Percentiles rank a stretch among this genome's conserved stretches.
phyloP scores from a whole-genome alignment of 2,797 vertebrate species.

The Novumbra hubbsi region DNA sequence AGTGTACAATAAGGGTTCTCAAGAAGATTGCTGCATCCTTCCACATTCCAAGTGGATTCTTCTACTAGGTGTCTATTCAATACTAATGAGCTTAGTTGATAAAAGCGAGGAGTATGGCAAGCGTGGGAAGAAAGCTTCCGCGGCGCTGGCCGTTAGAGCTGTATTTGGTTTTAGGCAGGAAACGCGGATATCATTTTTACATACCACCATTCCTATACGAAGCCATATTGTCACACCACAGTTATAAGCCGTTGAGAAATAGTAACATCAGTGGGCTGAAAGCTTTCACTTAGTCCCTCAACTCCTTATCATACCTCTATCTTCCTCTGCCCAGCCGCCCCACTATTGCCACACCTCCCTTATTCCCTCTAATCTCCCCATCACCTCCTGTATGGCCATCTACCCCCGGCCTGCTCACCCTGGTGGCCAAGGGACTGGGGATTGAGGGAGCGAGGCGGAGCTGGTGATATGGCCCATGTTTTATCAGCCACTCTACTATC shows the following conservation, averaged over 20 bases:
- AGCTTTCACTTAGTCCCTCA: background rate
- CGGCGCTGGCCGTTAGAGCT: constrained; percentile 27
- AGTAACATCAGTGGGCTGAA: background rate
- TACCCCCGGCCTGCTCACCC: background rate
- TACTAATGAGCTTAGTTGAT: constrained; percentile 54
- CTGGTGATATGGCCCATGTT: constrained; percentile 42
- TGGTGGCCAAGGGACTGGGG: constrained; percentile 2
- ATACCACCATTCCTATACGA: background rate
- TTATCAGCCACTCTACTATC: constrained; percentile 54
- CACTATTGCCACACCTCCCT: background rate
- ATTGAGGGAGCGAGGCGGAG: constrained; percentile 27
- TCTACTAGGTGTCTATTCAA: constrained; percentile 56
- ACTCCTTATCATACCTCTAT: background rate
- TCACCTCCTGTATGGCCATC: constrained; percentile 25
- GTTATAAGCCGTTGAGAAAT: background rate
- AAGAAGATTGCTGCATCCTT: constrained; percentile 46
- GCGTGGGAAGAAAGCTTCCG: constrained; percentile 34
- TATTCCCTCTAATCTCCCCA: background rate
- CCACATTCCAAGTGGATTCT: constrained; percentile 48
- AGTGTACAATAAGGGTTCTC: constrained; percentile 46
- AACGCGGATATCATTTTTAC: constrained; percentile 17
- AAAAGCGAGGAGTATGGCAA: constrained; percentile 31
- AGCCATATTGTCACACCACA: constrained; percentile 5
- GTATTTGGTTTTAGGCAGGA: constrained; percentile 58
- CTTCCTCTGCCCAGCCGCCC: background rate